Evolutionary conservation across 2,113 vertebrate species (phyloP), one percentile per base, ranked within the genome.

Genomic region (Callorhinus ursinus): DNA sequence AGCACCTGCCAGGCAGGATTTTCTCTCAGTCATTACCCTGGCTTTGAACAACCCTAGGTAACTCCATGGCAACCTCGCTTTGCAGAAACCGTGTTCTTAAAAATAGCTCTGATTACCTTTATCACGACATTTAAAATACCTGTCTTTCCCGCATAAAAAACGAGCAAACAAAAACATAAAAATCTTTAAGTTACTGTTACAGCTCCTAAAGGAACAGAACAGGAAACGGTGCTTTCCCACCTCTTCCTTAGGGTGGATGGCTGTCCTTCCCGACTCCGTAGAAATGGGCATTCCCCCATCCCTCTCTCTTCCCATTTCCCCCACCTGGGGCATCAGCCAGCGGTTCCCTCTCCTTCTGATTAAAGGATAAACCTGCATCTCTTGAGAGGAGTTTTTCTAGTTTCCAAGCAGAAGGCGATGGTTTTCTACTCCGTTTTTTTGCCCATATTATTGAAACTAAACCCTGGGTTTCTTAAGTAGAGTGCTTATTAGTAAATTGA

Each of bases 21-120:
- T 98, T 98, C 90, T 97, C 88, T 79, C 79, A 96, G 88, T 95
- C 97, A 98, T 98, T 96, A 95, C 72, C 96, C 57, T 81, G 90
- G 74, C 65, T 93, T 96, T 93, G 71, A 97, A 89, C 55, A 51
- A 57, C 28, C 33, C 26, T 46, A 63, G 69, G 55, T 33, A 22
- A 81, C 93, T 85, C 22, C 92, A 67, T 82, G 82, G 82, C 77
- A 93, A 67, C 77, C 65, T 71, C 15, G 36, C 77, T 94, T 53
- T 71, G 51, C 63, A 90, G 88, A 65, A 51, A 51, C 71, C 42
- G 4, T 22, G 63, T 39, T 77, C 61, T 82, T 74, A 71, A 93
- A 96, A 97, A 90, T 69, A 90, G 65, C 36, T 51, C 57, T 10
- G 81, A 72, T 76, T 67, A 88, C 85, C 46, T 97, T 93, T 61